Evolutionary conservation across 2,113 vertebrate species (phyloP), one percentile per base, ranked within the genome.

Genomic region (Limanda limanda): DNA sequence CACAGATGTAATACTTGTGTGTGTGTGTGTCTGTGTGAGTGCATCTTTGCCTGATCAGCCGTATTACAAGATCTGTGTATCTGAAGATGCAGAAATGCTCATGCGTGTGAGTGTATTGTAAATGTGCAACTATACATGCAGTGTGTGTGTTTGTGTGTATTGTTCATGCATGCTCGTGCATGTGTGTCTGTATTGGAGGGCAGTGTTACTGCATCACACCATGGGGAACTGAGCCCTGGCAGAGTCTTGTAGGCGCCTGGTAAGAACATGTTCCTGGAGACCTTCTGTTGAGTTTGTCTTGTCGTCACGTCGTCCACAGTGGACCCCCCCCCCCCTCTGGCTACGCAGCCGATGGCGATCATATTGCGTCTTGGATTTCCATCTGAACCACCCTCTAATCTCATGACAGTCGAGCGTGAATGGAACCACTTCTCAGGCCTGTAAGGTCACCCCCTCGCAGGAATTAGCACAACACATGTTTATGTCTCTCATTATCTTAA

Each of bases 341-440:
- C 82, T 65, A 78, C 71, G 25, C 63, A 74, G 76, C 78, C 75
- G 59, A 54, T 17, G 68, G 66, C 58, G 83, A 89, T 90, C 84
- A 40, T 23, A 86, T 91, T 89, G 89, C 90, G 18, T 92, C 91
- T 94, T 93, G 86, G 84, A 84, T 93, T 93, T 93, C 92, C 85
- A 81, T 90, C 86, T 89, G 81, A 89, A 74, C 82, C 71, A 75
- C 52, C 37, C 82, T 91, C 89, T 91, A 88, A 91, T 90, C 81
- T 89, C 56, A 81, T 69, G 88, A 79, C 85, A 77, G 88, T 72
- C 15, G 52, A 90, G 72, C 56, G 66, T 71, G 81, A 90, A 87
- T 23, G 70, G 87, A 78, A 74, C 80, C 84, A 78, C 92, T 87
- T 88, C 84, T 86, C 83, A 12, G 78, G 20, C 81, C 69, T 74